Evolutionary conservation across 2,888 invertebrate species (phyloP), one percentile per base, ranked within the genome.

Genomic region (Acanthacorydalis orientalis): DNA sequence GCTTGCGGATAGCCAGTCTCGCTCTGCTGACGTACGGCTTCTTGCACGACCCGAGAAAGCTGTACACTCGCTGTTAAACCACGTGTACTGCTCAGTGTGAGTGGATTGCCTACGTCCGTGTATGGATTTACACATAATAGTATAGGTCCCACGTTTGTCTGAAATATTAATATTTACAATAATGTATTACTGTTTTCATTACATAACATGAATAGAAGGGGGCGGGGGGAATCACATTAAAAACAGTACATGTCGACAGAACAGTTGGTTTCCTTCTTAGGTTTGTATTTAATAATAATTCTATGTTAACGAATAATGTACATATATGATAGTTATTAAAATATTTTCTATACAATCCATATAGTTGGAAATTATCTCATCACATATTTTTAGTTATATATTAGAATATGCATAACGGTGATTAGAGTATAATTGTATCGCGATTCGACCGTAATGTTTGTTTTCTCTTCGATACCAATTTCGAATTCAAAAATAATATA

Each of bases 1-100:
- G 92, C 91, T 69, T 93, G 93, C 49, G 92, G 92, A 69, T 91
- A 92, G 56, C 92, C 92, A 53, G 90, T 89, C 72, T 93, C 93
- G 48, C 87, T 85, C 69, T 92, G 91, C 68, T 91, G 91, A 53
- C 90, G 75, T 55, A 92, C 88, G 43, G 91, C 90, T 70, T 90
- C 90, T 68, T 85, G 84, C 48, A 92, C 90, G 48, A 92, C 85
- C 63, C 82, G 81, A 64, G 85, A 81, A 54, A 93, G 73, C 65
- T 90, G 88, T n/a, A 83, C 77, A 55, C 85, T 78, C 55, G 83
- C 65, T 14, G 81, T 73, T 60, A 87, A 70, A 40, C 77, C 72
- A 63, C 87, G 72, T 58, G 86, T 83, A 55, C 66, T 67, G 59
- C 83, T 80, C 63, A 91, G 73, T 53, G 91, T 91, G 59, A 91